A percentile compares a stretch with the other conserved stretches of the same genome.
Conservation (phyloP, 1,140 invertebrate genomes). For the Globodera ellingtonae region DNA sequence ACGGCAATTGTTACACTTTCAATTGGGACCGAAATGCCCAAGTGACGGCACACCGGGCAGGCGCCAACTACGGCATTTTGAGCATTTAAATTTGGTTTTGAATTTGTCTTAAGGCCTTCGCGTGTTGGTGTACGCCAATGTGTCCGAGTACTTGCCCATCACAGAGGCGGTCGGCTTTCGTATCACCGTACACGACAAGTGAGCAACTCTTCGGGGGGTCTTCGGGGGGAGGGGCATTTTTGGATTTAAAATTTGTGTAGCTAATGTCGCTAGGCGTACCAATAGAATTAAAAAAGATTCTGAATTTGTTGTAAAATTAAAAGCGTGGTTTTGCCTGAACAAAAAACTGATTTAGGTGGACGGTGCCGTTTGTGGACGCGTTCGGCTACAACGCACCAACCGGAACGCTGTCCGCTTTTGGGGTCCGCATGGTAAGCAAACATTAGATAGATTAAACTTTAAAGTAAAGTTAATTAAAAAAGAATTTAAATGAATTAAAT, state of each 20-base stretch:
- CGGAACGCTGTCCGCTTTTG: conserved; percentile 63
- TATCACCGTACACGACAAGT: conserved; percentile 64
- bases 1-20: conserved; percentile 64
- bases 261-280: too few species aligned
- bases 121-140: conserved; percentile 62
- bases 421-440: conserved; percentile 57
- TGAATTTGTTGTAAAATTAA: too few species aligned
- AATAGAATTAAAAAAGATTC: too few species aligned
- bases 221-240: too few species aligned
- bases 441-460: too few species aligned
- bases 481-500: not conserved
- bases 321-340: too few species aligned
- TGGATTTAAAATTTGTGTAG: too few species aligned
- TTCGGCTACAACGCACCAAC: conserved; percentile 64
- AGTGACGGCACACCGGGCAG: conserved; percentile 59
- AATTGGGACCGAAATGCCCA: conserved; percentile 56
- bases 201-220: too few species aligned
- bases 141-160: conserved; percentile 63
- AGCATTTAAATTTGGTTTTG: not conserved
- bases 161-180: conserved; percentile 64
- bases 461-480: too few species aligned
- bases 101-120: conserved; percentile 53
- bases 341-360: conserved; percentile 22
- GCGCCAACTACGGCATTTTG: conserved; percentile 62
- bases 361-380: conserved; percentile 63